These are phyloP conservation scores for Holacanthus passer DNA, from an alignment of 2,113 vertebrate genomes.

Conservation along the genomic window DNA sequence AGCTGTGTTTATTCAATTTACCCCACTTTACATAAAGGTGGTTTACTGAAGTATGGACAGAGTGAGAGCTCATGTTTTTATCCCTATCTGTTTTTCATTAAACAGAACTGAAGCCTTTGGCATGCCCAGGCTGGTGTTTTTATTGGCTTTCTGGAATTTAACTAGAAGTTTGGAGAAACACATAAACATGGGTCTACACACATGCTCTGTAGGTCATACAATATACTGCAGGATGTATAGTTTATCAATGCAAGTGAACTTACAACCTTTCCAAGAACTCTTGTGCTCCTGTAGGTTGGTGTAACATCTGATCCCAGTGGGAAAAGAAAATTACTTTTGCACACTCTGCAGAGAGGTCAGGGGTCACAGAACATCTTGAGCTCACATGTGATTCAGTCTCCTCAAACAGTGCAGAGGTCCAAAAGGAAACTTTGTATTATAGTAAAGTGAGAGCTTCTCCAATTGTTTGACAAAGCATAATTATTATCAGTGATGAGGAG, in stretches of 20 bases:
- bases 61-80: not conserved
- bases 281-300: too few relatives aligned
- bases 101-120: not conserved
- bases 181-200: too few relatives aligned
- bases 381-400: not conserved
- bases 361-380: not conserved
- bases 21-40: not conserved
- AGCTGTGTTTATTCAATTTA: too few relatives aligned
- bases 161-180: too few relatives aligned
- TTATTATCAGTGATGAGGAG: not conserved
- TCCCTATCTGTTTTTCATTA: not conserved
- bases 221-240: too few relatives aligned
- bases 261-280: too few relatives aligned
- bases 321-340: not conserved
- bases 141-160: not conserved
- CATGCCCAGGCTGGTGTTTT: not conserved
- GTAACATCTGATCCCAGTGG: not conserved
- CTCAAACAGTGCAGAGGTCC: not conserved
- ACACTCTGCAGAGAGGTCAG: slow-evolving; percentile 4
- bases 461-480: not conserved
- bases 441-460: not conserved
- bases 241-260: too few relatives aligned
- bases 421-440: not conserved
- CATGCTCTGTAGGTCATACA: too few relatives aligned
- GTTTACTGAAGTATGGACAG: not conserved